Evolutionary conservation across 2,888 invertebrate species (phyloP).

Genomic region (Bedellia somnulentella): DNA sequence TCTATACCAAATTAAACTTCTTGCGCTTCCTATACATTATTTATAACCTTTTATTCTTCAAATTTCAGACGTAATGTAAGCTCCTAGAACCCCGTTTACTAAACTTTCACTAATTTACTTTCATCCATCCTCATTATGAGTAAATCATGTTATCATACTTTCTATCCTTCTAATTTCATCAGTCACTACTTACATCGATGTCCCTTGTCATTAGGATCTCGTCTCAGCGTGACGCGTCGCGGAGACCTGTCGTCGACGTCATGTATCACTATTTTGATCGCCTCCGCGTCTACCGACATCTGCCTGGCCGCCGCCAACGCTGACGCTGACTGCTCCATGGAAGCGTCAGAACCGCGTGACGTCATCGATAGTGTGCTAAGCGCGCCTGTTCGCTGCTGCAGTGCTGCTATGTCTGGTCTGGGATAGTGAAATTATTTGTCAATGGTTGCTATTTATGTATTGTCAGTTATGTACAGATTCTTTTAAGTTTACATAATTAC

Average conservation of each 20-base stretch:
- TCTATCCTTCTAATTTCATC: no score
- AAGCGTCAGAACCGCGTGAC: slow-evolving; percentile 30
- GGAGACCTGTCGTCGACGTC: slow-evolving; percentile 82
- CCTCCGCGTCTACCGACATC: slow-evolving; percentile 87
- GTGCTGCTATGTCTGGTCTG: slow-evolving; percentile 75
- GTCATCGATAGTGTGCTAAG: slow-evolving; percentile 46
- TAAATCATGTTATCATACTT: no score
- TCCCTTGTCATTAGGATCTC: slow-evolving; percentile 81
- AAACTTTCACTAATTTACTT: no score
- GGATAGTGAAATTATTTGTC: not conserved
- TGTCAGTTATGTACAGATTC: no score
- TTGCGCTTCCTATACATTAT: no score
- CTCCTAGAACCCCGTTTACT: no score
- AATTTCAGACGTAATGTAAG: no score
- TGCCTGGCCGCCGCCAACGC: slow-evolving; percentile 72
- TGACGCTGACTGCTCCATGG: slow-evolving; percentile 41
- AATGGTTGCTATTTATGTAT: no score
- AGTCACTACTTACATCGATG: slow-evolving; percentile 85
- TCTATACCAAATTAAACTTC: no score
- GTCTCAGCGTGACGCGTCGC: slow-evolving; percentile 71
- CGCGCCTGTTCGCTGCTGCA: slow-evolving; percentile 63
- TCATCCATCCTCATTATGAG: no score
- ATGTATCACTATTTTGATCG: slow-evolving; percentile 90
- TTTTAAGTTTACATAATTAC: no score
- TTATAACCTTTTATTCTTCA: no score